Percentiles rank a stretch among this genome's conserved stretches.
phyloP scores from a whole-genome alignment of 1,140 invertebrate genomes.

The Cydia strobilella region DNA sequence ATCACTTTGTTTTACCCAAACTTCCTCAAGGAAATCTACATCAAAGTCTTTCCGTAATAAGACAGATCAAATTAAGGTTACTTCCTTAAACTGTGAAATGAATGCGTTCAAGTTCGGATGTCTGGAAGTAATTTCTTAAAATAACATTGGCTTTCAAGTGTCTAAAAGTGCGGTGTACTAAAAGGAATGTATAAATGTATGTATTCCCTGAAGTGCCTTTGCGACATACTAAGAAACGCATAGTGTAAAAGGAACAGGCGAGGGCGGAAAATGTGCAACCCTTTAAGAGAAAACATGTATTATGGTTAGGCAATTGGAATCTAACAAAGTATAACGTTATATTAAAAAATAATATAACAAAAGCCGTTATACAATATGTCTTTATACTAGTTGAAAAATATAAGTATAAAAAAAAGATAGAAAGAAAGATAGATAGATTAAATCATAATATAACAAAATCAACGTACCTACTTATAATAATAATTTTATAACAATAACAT shows the following conservation, averaged over 20 bases:
- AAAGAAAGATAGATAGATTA: too few relatives aligned
- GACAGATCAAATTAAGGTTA: constrained; percentile 27
- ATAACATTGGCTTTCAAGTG: constrained; percentile 22
- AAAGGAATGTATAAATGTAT: constrained; percentile 24
- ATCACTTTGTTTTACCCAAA: constrained; percentile 16
- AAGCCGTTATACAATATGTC: too few relatives aligned
- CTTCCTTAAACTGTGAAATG: constrained; percentile 22
- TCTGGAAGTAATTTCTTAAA: constrained; percentile 27
- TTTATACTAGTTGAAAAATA: too few relatives aligned
- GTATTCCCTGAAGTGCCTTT: constrained; percentile 29
- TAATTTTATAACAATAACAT: too few relatives aligned
- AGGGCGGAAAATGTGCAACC: neutral
- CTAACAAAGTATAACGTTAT: too few relatives aligned
- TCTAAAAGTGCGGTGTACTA: constrained; percentile 1
- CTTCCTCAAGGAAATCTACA: neutral
- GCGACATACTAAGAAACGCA: constrained; percentile 18
- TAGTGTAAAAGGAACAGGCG: neutral
- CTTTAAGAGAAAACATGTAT: neutral
- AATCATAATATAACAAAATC: too few relatives aligned
- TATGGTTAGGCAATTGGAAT: too few relatives aligned
- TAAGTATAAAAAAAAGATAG: too few relatives aligned
- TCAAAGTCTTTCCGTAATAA: constrained; percentile 26
- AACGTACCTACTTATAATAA: too few relatives aligned
- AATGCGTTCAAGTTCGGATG: constrained; percentile 16
- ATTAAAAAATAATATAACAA: too few relatives aligned